These are phyloP conservation scores for Microcebus jonahi DNA, from an alignment of 2,113 vertebrate species.

Conservation along the genomic window DNA sequence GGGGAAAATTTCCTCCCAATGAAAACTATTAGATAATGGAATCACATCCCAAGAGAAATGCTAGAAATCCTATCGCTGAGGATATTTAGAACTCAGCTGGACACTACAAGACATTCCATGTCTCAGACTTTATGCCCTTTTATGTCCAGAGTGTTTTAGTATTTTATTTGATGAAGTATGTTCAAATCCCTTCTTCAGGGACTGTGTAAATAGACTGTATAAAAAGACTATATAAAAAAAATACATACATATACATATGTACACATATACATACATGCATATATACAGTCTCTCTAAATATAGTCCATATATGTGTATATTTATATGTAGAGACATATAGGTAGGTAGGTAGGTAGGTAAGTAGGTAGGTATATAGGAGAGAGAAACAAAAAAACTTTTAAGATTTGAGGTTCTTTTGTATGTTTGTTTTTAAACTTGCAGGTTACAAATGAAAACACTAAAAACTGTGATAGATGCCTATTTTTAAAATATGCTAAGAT, in stretches of 20 bases:
- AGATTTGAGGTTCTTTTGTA: not conserved
- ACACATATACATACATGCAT: not conserved
- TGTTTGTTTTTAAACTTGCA: conserved; percentile 26
- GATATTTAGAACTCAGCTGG: not conserved
- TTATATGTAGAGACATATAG: not conserved
- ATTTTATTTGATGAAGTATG: conserved; percentile 38
- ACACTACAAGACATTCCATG: not conserved
- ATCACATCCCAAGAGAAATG: conserved; percentile 53
- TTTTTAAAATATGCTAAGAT: not conserved
- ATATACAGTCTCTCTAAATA: not conserved
- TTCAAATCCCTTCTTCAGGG: not conserved
- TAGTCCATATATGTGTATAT: not conserved
- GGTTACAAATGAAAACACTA: conserved; percentile 43
- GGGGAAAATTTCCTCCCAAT: conserved; percentile 50
- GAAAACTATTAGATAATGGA: conserved; percentile 66
- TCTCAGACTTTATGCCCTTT: not conserved
- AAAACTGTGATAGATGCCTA: not conserved
- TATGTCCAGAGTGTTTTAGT: not conserved
- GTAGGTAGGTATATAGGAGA: not conserved
- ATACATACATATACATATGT: not conserved
- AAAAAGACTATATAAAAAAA: not conserved
- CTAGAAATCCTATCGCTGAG: not conserved
- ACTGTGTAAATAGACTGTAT: not conserved
- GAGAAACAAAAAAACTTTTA: not conserved
- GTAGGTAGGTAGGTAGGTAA: not conserved